Conservation (phyloP, 2,888 invertebrate genomes). For the Cryptus viduatorius region DNA sequence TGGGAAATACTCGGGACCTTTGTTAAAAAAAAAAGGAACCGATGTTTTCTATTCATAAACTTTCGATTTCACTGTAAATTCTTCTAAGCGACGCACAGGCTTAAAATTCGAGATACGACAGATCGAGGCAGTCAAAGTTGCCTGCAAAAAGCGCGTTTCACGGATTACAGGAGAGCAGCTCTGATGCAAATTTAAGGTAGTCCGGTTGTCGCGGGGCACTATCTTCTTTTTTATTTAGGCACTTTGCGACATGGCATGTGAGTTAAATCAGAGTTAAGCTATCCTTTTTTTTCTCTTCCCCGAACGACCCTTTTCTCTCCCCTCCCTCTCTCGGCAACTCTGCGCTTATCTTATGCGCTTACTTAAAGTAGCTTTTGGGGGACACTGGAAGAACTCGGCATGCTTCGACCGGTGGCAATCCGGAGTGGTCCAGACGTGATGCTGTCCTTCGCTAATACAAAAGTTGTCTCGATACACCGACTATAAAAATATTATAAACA, state of each 20-base stretch:
- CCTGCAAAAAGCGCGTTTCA: constrained; percentile 22
- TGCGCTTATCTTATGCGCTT: constrained; percentile 44
- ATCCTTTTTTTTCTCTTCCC: constrained; percentile 58
- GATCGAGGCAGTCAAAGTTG: constrained; percentile 5
- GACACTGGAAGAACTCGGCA: constrained; percentile 1
- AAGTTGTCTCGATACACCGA: no score
- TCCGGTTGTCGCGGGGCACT: constrained; percentile 72
- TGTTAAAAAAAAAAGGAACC: not conserved
- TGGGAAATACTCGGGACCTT: not conserved
- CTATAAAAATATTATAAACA: no score
- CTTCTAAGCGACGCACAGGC: constrained; percentile 5
- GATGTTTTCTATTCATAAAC: not conserved
- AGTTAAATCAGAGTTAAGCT: constrained; percentile 80
- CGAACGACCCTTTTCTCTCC: constrained; percentile 48
- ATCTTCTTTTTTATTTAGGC: constrained; percentile 72
- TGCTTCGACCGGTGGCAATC: constrained; percentile 10
- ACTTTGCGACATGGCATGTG: constrained; percentile 79
- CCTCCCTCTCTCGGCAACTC: not conserved
- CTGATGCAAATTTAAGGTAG: constrained; percentile 82
- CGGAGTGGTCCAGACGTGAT: not conserved
- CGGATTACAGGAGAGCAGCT: constrained; percentile 58
- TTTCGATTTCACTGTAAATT: not conserved
- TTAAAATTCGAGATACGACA: constrained; percentile 9
- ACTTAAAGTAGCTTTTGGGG: constrained; percentile 41
- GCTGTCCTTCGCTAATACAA: not conserved